Evolutionary conservation across 1,140 invertebrate species (phyloP), one percentile per base, ranked within the genome.

Genomic region (Stegodyphus mimosarum): DNA sequence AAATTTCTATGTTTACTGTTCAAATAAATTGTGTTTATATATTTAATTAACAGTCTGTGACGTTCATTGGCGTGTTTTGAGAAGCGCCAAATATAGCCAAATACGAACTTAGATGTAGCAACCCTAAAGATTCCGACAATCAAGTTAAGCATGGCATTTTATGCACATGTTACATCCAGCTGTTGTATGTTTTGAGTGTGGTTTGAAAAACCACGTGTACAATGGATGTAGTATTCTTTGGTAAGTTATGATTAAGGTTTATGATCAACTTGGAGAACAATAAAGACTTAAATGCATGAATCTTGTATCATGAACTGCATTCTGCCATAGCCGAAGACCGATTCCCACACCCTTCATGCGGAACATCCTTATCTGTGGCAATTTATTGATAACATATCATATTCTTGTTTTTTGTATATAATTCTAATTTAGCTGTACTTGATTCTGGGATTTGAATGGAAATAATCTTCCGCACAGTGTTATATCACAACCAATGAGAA

Each of bases 161-260:
- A 9, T 84, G 64, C 81, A 84, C 81, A 84, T 84, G 81, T 55
- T 84, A 51, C 48, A 33, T 66, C 71, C 18, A 55, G 50, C 33
- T 13, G 73, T 11, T 48, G 49, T 75, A 75, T 75, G 33, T 18
- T 33, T 52, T 73, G 49, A 74, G 52, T 76, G 81, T 84, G 72
- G 81, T 84, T 76, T 70, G 15, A 69, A 55, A 69, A 51, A 86
- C 74, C 83, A 86, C 83, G 33, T 72, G 75, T 50, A 72, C 49
- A 10, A 86, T 86, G 83, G 83, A 86, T 86, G 60, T 86, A 71
- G 55, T 78, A 50, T 86, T 78, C 55, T 49, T 86, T 51, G 83
- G 83, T 86, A 63, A 86, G 83, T 78, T n/a, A 18, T 73, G 72
- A 76, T 74, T 64, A 48, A 17, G 6, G 7, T 2, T 72, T 50